Evolutionary conservation across 2,888 invertebrate species (phyloP), one percentile per base, ranked within the genome.

Genomic region (Atethmia centrago): DNA sequence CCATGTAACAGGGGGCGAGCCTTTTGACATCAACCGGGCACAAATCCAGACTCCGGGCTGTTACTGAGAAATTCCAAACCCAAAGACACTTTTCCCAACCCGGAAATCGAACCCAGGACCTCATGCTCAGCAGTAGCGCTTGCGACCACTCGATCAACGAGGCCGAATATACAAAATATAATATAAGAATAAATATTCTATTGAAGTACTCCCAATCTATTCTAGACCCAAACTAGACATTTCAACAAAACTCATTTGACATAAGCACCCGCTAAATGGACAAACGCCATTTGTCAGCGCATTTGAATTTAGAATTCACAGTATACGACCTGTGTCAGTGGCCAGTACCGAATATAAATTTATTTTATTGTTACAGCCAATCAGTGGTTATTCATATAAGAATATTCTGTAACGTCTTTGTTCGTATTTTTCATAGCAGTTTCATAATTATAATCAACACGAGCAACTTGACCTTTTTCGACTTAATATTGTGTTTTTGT

Each of bases 271-370:
- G 47, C 67, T 78, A 75, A 76, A 77, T 83, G 68, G 77, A 77
- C 65, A 73, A 65, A 65, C 51, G 69, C 66, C 78, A 77, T 81
- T 72, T 80, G 72, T 56, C 56, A 42, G 36, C 25, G 49, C 58
- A 71, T 78, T 81, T 79, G 62, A 78, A 86, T 86, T 84, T 79
- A 66, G 66, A 79, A 77, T 72, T 71, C 53, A 9, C 67, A 55
- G 67, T 68, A 59, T 59, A 79, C 61, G 61, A 79, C 59, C 45
- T 71, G 73, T 69, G 69, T 75, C 69, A 72, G 56, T 74, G 69
- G 65, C 74, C 66, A 76, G 76, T 16, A 49, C 45, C n/a, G 10
- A 75, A 65, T 42, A 74, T 49, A 53, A n/a, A n/a, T n/a, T n/a
- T 2, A 14, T 40, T 80, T 64, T 80, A 74, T 59, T 10, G n/a